Conservation (phyloP, 2,888 invertebrate species). For the Willowsia nigromaculata region DNA sequence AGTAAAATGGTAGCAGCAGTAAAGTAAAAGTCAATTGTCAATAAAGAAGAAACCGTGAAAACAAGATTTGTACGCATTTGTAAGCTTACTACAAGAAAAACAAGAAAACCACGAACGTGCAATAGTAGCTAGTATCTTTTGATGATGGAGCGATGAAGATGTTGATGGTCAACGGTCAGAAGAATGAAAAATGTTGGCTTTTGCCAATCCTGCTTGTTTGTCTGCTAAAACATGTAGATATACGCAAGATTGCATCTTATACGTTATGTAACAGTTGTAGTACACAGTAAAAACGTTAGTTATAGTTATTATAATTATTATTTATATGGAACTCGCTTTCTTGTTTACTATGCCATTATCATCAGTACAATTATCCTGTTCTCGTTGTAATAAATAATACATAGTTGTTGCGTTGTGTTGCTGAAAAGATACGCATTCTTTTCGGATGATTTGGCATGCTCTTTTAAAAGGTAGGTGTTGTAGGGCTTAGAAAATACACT, state of each 20-base stretch:
- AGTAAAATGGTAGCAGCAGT: conserved; percentile 23
- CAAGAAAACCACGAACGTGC: not conserved
- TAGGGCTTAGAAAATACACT: not conserved
- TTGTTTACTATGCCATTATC: conserved; percentile 21
- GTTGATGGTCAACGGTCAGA: conserved; percentile 18
- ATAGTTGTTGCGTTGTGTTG: not conserved
- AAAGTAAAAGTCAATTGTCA: conserved; percentile 22
- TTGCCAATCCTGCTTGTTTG: not conserved
- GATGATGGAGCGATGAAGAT: not conserved
- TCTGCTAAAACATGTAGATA: not conserved
- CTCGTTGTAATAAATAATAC: not conserved
- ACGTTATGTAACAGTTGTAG: not conserved
- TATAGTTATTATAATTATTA: not conserved
- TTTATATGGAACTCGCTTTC: conserved; percentile 31
- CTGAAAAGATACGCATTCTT: not conserved
- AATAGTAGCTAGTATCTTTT: not conserved
- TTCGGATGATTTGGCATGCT: not conserved
- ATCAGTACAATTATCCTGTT: not conserved
- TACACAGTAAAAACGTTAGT: not conserved
- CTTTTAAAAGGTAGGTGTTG: not conserved
- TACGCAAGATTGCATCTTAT: not conserved
- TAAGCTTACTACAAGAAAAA: not conserved
- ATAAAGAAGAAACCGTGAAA: conserved; percentile 32
- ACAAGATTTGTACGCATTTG: conserved; percentile 40
- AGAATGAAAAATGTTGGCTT: not conserved